Evolutionary conservation across 2,888 invertebrate species (phyloP).

Genomic region (Dasypogon diadema): DNA sequence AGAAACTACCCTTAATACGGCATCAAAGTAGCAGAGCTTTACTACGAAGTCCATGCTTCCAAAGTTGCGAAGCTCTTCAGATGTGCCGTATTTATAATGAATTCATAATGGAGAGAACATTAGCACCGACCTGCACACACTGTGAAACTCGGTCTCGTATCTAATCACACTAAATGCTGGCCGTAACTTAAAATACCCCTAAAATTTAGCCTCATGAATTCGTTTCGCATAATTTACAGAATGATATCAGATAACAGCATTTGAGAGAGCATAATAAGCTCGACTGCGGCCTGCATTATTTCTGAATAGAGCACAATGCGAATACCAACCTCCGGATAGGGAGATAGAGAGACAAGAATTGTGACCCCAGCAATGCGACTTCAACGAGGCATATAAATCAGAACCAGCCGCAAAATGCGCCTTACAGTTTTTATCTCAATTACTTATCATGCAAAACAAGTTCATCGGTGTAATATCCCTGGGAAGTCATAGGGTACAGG

Average conservation of each 20-base stretch:
- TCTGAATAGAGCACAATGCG: not conserved
- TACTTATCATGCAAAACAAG: constrained; percentile 50
- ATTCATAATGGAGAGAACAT: constrained; percentile 16
- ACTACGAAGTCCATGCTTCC: too few relatives aligned
- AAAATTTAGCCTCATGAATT: constrained; percentile 33
- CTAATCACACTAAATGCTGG: constrained; percentile 24
- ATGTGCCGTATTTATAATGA: constrained; percentile 24
- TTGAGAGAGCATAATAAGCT: constrained; percentile 41
- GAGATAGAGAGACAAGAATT: not conserved
- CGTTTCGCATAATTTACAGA: constrained; percentile 48
- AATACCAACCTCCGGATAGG: not conserved
- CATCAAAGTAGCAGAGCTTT: too few relatives aligned
- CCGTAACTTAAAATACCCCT: constrained; percentile 7
- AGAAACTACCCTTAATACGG: too few relatives aligned
- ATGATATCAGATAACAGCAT: constrained; percentile 45
- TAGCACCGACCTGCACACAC: not conserved
- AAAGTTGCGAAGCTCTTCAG: too few relatives aligned
- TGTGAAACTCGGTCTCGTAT: not conserved
- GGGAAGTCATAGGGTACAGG: not conserved
- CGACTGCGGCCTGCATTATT: constrained; percentile 41
- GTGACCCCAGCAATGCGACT: not conserved
- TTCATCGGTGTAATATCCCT: constrained; percentile 41
- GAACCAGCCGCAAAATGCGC: constrained; percentile 29
- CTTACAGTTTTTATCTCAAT: constrained; percentile 49
- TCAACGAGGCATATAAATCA: constrained; percentile 39